Evolutionary conservation across 2,888 invertebrate species (phyloP), one percentile per base, ranked within the genome.

Genomic region (Hirtodrosophila cameraria): DNA sequence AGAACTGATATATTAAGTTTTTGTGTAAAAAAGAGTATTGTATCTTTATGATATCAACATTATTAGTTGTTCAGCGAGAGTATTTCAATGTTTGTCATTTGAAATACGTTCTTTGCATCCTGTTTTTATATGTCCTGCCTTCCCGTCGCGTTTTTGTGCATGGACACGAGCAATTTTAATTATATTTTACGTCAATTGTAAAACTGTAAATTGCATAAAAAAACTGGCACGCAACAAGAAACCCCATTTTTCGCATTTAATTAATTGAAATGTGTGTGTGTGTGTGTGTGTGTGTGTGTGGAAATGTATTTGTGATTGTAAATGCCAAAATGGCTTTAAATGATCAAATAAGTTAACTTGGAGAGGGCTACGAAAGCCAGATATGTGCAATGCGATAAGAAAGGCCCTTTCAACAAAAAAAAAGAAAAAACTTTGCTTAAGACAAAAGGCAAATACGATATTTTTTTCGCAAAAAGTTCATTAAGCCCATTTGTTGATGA

Each of bases 101-200:
- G n/a, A n/a, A n/a, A n/a, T n/a, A n/a, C n/a, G n/a, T n/a, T n/a
- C n/a, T n/a, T n/a, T n/a, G n/a, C n/a, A n/a, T n/a, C n/a, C n/a
- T n/a, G n/a, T n/a, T n/a, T n/a, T n/a, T n/a, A n/a, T n/a, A n/a
- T n/a, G n/a, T n/a, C n/a, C n/a, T n/a, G n/a, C n/a, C n/a, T n/a
- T n/a, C n/a, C n/a, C n/a, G n/a, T n/a, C n/a, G n/a, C 16, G 6
- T 33, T 33, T 33, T 46, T 46, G n/a, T 60, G 63, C 82, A 61
- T 67, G 71, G 59, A 79, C 65, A 77, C 64, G 61, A 73, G 52
- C 85, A 81, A 80, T 86, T 80, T 86, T 80, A 80, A 80, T 80
- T 80, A 86, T 80, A 86, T 80, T 80, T 86, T 61, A 86, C 85
- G 85, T 85, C 87, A 84, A 80, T 85, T 86, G 87, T 80, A 69